Base-by-base conservation (phyloP, 2,888 invertebrate species). In the Acanthosepion esculentum region DNA sequence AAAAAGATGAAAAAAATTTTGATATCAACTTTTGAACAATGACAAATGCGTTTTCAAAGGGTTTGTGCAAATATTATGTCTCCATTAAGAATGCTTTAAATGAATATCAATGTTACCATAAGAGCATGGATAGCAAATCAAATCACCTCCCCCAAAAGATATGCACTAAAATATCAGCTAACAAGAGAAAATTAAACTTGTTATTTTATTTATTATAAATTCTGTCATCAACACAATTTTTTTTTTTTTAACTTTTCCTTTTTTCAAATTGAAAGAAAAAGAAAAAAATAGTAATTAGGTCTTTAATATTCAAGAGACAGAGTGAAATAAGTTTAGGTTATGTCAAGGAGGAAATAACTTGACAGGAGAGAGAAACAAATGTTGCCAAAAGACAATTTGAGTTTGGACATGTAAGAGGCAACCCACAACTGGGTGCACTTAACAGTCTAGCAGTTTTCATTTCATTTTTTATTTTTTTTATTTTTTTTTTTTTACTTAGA, bases 151-250 rank as follows among this genome's bases (percentile, higher is more conserved):
- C 78, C 8, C 6, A 78, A n/a, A 29, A 29, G 59, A 26, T 59
- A 78, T 78, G 78, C 18, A 78, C 78, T n/a, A 78, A 78, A 12
- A 78, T 78, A 78, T n/a, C n/a, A 78, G 78, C 78, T 78, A 78
- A n/a, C n/a, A 78, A 78, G n/a, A 23, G n/a, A 78, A 78, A 78
- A n/a, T 78, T 78, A 1, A 78, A 78, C n/a, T 78, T 29, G n/a
- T 78, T n/a, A 78, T n/a, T 78, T 78, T 33, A 78, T 78, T 78
- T 10, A 59, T 59, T 50, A 64, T 64, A 78, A 78, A 78, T 78
- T 33, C 78, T 78, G 78, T 78, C 78, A 78, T 78, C n/a, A 78
- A 78, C 78, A 78, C 78, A 78, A 78, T 64, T 64, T 64, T 64
- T 23, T 64, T 78, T n/a, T 10, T 29, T 29, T 78, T 78, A 78